Base-by-base conservation (phyloP, 1,140 invertebrate species). In the Parapsyche elsis region DNA sequence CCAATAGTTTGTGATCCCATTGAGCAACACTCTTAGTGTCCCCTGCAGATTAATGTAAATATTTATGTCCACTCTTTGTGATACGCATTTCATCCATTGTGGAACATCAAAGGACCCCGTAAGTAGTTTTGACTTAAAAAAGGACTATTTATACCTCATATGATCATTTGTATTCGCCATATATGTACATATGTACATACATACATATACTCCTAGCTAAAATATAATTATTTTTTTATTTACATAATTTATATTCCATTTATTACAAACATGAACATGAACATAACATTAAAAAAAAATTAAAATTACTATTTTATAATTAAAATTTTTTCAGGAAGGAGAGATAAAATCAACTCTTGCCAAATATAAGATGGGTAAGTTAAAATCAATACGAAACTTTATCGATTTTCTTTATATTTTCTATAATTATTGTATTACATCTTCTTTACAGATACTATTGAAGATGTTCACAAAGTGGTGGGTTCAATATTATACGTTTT, bases 391-490 rank as follows among this genome's bases (percentile, higher is more conserved):
- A 7, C 7, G 5, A 70, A 24, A 70, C 12, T 53, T 53, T 53
- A 14, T 53, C 1, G 16, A 2, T 53, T 4, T 70, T 30, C 4
- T 5, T 70, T 1, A 70, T 24, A 24, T 23, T 70, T 23, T 70
- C 4, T 46, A 53, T 79, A 71, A 4, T 57, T 44, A 75, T 53
- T 26, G 2, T 26, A 57, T 75, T 77, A n/a, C n/a, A n/a, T n/a
- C n/a, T 76, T 23, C 46, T 73, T 81, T 12, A n/a, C 59, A 83
- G 82, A 83, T 67, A 81, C 77, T 64, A 23, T 44, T 67, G 67
- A 64, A 21, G 80, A 83, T 64, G 70, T 81, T 23, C 78, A 83
- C 12, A 71, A 74, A 30, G 75, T 80, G 1, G n/a, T 83, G 26
- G 77, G 75, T 19, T 59, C 73, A 12, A 21, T 83, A 23, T 57